These are phyloP conservation scores for Merodon equestris DNA, from an alignment of 2,888 invertebrate genomes.

Conservation along the genomic window DNA sequence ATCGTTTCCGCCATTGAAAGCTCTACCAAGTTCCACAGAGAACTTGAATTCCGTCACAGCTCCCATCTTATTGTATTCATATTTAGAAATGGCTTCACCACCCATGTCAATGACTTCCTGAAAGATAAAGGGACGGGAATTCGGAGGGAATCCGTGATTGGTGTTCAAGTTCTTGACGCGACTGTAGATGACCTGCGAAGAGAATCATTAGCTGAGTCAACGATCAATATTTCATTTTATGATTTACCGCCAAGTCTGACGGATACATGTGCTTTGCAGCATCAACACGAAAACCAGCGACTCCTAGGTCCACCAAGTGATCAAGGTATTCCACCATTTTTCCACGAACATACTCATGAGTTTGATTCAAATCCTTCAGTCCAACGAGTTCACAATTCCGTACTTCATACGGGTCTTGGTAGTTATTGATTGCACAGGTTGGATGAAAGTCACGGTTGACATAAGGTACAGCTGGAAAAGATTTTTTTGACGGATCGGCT, in stretches of 20 bases:
- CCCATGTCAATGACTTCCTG: constrained; percentile 89
- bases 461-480: constrained; percentile 85
- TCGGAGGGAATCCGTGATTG: constrained; percentile 82
- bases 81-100: constrained; percentile 78
- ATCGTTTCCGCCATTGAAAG: constrained; percentile 82
- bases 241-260: constrained; percentile 81
- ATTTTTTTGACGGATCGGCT: constrained; percentile 80
- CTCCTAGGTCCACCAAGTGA: constrained; percentile 82
- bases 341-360: constrained; percentile 82
- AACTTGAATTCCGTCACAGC: constrained; percentile 88
- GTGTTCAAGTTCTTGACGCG: constrained; percentile 83
- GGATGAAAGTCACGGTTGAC: constrained; percentile 84
- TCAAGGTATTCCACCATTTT: constrained; percentile 80
- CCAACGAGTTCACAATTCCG: constrained; percentile 86
- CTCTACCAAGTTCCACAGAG: constrained; percentile 79
- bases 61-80: constrained; percentile 80
- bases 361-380: constrained; percentile 88
- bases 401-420: constrained; percentile 83
- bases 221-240: not conserved
- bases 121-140: constrained; percentile 84
- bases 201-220: not conserved
- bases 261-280: constrained; percentile 91
- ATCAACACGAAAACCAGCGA: constrained; percentile 91
- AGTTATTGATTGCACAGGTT: constrained; percentile 83
- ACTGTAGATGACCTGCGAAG: constrained; percentile 71